Base-by-base conservation (phyloP, 2,888 invertebrate genomes). In the Caenorhabditis sp. region DNA sequence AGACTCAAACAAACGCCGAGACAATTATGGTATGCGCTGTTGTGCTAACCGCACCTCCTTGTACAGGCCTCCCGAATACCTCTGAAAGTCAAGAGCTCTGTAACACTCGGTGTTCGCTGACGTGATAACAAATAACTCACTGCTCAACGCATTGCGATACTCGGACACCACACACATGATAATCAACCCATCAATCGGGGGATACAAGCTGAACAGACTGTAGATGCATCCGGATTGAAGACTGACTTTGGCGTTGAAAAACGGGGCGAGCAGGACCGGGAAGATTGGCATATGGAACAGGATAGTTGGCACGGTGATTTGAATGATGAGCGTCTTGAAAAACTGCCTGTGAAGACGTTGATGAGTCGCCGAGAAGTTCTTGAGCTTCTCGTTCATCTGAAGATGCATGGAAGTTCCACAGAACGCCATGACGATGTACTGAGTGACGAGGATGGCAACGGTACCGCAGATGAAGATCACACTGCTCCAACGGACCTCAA, bases 181-280 rank as follows among this genome's bases (percentile, higher is more conserved):
- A 22, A 71, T 28, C 44, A 71, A 55, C 1, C 62, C 55, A 24
- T 71, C 71, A 9, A 71, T 64, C 6, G 71, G 71, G 4, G 71
- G 71, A 24, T 71, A 71, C 9, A 71, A 15, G 28, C 62, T 71
- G 62, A 71, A 71, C 9, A 71, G 44, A 35, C 71, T 71, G 47
- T 71, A 71, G 22, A 71, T 71, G 47, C 60, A 51, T n/a, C 71
- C 71, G n/a, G 71, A 71, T 22, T 71, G 71, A 62, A 71, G 26
- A n/a, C 55, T 55, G n/a, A 71, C 22, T n/a, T 62, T 18, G 5
- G 51, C 0, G n/a, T 71, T 71, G 9, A 64, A n/a, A 35, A 71
- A 71, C 18, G 71, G 71, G 1, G 71, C 62, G 15, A 44, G 40
- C 18, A 71, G 62, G 1, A 71, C 71, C 8, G 71, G 71, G 20